Percentiles rank a stretch among this genome's conserved stretches.
These are phyloP conservation scores for Jordanella pulchra DNA, from an alignment of 2,797 vertebrate species.

Conservation along the genomic window DNA sequence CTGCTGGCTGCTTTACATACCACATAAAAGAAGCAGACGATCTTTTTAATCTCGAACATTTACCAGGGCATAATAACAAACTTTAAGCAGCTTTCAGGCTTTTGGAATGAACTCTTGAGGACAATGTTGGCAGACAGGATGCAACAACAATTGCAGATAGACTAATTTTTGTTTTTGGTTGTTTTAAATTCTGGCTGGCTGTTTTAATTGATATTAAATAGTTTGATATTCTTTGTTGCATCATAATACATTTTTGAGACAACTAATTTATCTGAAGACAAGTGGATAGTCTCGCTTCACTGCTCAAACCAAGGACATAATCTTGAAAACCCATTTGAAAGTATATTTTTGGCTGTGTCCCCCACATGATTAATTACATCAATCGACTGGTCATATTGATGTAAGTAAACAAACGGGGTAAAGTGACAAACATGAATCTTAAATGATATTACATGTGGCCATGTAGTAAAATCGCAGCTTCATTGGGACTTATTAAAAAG, in stretches of 20 bases:
- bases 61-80: slow-evolving; percentile 14
- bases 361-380: too few relatives aligned
- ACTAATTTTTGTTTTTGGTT: slow-evolving; percentile 1
- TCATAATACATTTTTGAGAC: neutral
- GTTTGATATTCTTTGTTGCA: neutral
- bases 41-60: slow-evolving; percentile 37
- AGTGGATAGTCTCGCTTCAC: neutral
- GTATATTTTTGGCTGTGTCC: too few relatives aligned
- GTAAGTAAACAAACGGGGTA: too few relatives aligned
- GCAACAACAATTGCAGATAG: neutral
- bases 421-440: too few relatives aligned
- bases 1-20: slow-evolving; percentile 23
- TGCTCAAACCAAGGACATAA: neutral
- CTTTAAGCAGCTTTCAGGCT: slow-evolving; percentile 27
- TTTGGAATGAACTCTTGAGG: slow-evolving; percentile 28
- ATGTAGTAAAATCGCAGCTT: too few relatives aligned
- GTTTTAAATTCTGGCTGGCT: slow-evolving; percentile 15
- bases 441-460: too few relatives aligned
- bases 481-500: too few relatives aligned
- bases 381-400: too few relatives aligned
- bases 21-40: slow-evolving; percentile 20
- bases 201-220: slow-evolving; percentile 25
- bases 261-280: slow-evolving; percentile 3
- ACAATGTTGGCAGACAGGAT: slow-evolving; percentile 10
- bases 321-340: neutral